Percentiles rank a stretch among this genome's conserved stretches.
These are phyloP conservation scores for Drosophila insularis DNA, from an alignment of 1,140 invertebrate genomes.

Conservation along the genomic window DNA sequence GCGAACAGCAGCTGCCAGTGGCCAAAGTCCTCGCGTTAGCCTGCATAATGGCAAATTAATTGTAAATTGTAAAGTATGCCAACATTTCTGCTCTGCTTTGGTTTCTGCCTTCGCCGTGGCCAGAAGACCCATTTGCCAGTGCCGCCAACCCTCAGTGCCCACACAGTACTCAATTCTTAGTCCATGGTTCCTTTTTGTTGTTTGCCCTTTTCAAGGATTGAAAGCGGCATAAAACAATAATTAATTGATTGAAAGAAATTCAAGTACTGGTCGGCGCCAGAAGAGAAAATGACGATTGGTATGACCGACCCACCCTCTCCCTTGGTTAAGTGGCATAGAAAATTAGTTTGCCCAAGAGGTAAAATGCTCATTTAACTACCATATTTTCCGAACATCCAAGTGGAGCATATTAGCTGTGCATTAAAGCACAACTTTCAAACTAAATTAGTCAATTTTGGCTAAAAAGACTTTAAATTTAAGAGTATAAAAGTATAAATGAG, in stretches of 20 bases:
- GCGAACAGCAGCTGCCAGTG: constrained; percentile 13
- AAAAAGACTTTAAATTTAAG: no score
- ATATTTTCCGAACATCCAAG: constrained; percentile 22
- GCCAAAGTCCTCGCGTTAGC: constrained; percentile 7
- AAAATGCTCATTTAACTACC: constrained; percentile 60
- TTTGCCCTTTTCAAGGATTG: constrained; percentile 65
- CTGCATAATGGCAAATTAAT: constrained; percentile 75
- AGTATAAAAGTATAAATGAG: no score
- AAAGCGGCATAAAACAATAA: constrained; percentile 75
- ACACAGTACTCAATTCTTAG: not conserved
- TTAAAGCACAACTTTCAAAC: no score
- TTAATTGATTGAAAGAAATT: constrained; percentile 77
- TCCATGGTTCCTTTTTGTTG: constrained; percentile 5
- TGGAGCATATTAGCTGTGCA: not conserved
- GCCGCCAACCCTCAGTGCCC: not conserved
- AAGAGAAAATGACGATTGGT: constrained; percentile 39
- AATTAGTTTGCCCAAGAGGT: constrained; percentile 71
- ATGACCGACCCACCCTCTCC: constrained; percentile 10
- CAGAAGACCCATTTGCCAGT: not conserved
- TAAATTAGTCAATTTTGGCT: no score
- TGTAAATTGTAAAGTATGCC: constrained; percentile 62
- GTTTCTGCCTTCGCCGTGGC: constrained; percentile 58
- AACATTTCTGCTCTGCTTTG: constrained; percentile 70
- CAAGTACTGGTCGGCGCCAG: constrained; percentile 54
- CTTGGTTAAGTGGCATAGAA: constrained; percentile 70